Base-by-base conservation (phyloP, 2,113 vertebrate genomes). In the Helogale parvula region DNA sequence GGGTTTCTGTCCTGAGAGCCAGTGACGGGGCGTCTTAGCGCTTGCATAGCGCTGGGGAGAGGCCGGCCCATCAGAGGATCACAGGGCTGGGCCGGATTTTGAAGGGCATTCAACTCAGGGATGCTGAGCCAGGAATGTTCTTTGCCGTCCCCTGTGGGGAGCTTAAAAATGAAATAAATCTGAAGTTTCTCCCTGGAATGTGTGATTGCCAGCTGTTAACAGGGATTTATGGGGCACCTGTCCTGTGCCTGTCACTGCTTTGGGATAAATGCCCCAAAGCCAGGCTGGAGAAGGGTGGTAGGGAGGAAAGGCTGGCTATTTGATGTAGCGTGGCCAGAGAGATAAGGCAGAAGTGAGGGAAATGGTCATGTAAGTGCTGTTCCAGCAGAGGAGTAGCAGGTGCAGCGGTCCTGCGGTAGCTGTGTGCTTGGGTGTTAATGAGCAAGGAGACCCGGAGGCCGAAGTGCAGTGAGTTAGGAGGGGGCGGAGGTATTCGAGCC, bases 141-240 rank as follows among this genome's bases (percentile, higher is more conserved):
- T 72, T 72, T 31, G 23, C 2, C 0, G 0, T 12, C 3, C 45
- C 5, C 23, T 12, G 3, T 1, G 11, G 54, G 35, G 47, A 52
- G 31, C 29, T 60, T n/a, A 25, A 10, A 25, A 9, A n/a, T 41
- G 31, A 38, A n/a, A 4, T 27, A 3, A 12, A 57, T 52, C 65
- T 29, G 6, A 50, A 54, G 33, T 35, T 15, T 35, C 35, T 72
- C n/a, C 38, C 14, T 88, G 52, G 69, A 79, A 14, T 60, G 27
- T 3, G 3, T 16, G 77, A 6, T 25, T 16, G 11, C 4, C 15
- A 33, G 38, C 57, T 11, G 33, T 47, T 27, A 12, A 21, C 16
- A 35, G 9, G 8, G 47, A 15, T 45, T 77, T 47, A 35, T 19
- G 47, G 60, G 76, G 29, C 0, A 14, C 41, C 41, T 29, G 13